Evolutionary conservation across 2,113 vertebrate genomes (phyloP), one percentile per base, ranked within the genome.

Genomic region (Prunella fulvescens): DNA sequence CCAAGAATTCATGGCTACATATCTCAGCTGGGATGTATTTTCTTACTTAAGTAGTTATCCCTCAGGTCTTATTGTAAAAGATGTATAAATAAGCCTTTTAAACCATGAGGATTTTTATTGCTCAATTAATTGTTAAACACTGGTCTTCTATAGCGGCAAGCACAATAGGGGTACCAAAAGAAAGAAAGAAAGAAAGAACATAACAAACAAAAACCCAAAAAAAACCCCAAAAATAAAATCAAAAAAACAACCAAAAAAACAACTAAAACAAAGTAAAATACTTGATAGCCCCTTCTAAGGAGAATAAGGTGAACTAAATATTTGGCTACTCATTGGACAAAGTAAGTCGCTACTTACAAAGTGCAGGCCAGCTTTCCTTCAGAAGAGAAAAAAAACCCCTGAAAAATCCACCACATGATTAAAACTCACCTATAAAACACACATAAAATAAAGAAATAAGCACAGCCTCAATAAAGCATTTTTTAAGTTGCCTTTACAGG

Each of bases 201-300:
- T 24, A 14, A 15, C 14, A 24, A 33, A 62, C 37, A 26, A 16
- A 16, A 61, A 8, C 3, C 5, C 12, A 24, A 48, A 48, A 48
- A 48, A 24, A 20, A 39, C 12, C 40, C 14, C 7, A 39, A 60
- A 18, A 54, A 25, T 7, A 25, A 8, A 42, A 28, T 12, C 7
- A 44, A 61, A 14, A 28, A 26, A 29, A n/a, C n/a, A 23, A 33
- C 11, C 11, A 31, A 17, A 54, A 54, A 31, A 19, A 10, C 20
- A 16, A 58, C 0, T 6, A 14, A 44, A 22, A 3, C 14, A 54
- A n/a, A 54, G 0, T 3, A 33, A 13, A 51, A 37, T 18, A 26
- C 11, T 23, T 44, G 6, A 47, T 29, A 69, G 12, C 3, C 4
- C 7, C 2, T 24, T 45, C 12, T 40, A 20, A 60, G 19, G 12